These are phyloP conservation scores for Julus scanicus DNA, from an alignment of 2,888 invertebrate genomes.

Conservation along the genomic window DNA sequence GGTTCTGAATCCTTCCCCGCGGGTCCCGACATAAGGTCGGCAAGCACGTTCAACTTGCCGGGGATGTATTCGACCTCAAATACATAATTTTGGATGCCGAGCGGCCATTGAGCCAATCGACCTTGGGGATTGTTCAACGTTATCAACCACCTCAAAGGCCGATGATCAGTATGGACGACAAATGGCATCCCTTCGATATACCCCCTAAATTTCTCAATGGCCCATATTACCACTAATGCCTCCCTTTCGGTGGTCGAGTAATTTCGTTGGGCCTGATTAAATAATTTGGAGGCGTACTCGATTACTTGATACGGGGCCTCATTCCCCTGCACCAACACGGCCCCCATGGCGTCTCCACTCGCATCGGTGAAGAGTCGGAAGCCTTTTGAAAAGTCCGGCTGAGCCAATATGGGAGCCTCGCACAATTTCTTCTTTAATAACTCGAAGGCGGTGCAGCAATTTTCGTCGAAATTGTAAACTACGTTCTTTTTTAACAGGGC, in stretches of 20 bases:
- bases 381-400: background rate
- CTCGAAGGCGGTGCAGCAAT: too few relatives aligned
- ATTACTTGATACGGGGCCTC: constrained; percentile 52
- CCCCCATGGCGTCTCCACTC: constrained; percentile 41
- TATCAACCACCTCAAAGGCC: background rate
- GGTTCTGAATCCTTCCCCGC: background rate
- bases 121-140: background rate
- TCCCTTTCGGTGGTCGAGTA: constrained; percentile 58
- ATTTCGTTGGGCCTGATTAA: constrained; percentile 56
- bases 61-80: background rate
- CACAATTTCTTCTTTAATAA: background rate
- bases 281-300: constrained; percentile 56
- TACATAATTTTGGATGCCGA: background rate
- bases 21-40: background rate
- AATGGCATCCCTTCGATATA: constrained; percentile 64
- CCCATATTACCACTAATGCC: constrained; percentile 58
- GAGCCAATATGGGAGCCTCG: background rate
- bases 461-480: too few relatives aligned
- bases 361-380: constrained; percentile 39
- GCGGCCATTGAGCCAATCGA: background rate
- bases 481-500: too few relatives aligned
- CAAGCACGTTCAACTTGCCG: background rate
- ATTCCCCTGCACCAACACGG: constrained; percentile 53
- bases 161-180: background rate
- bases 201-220: constrained; percentile 60